Conservation (phyloP, 2,888 invertebrate species). For the Stomorhina lunata region DNA sequence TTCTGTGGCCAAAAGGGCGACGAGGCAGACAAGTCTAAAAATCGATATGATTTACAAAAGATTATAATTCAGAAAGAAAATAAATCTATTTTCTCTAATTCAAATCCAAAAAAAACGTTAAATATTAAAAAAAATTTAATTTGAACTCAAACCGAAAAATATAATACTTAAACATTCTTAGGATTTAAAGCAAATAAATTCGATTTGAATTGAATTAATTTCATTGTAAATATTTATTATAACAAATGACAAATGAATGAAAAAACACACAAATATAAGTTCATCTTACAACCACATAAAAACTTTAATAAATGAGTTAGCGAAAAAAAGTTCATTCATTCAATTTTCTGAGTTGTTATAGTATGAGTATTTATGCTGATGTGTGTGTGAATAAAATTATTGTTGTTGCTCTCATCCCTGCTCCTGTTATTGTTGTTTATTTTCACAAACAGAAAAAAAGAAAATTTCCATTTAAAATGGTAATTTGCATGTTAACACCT, state of each 20-base stretch:
- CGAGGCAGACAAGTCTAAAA: neutral
- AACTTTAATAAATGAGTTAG: neutral
- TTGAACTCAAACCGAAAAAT: no score
- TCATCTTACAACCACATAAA: no score
- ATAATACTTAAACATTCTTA: no score
- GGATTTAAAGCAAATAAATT: no score
- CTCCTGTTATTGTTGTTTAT: neutral
- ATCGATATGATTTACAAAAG: neutral
- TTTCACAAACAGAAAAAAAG: no score
- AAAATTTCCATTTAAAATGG: constrained; percentile 43
- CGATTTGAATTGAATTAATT: no score
- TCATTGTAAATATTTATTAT: no score
- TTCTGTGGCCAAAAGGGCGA: neutral
- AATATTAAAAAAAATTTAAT: no score
- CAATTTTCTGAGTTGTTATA: neutral
- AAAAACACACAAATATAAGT: no score
- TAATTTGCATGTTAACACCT: constrained; percentile 45
- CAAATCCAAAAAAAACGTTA: neutral
- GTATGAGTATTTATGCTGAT: neutral
- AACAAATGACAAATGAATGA: neutral
- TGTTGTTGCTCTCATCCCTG: neutral
- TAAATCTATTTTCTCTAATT: neutral
- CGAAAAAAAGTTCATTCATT: constrained; percentile 8
- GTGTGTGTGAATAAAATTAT: neutral
- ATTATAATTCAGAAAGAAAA: no score